These are phyloP conservation scores for Zeugodacus cucurbitae DNA, from an alignment of 1,140 invertebrate genomes.

Conservation along the genomic window DNA sequence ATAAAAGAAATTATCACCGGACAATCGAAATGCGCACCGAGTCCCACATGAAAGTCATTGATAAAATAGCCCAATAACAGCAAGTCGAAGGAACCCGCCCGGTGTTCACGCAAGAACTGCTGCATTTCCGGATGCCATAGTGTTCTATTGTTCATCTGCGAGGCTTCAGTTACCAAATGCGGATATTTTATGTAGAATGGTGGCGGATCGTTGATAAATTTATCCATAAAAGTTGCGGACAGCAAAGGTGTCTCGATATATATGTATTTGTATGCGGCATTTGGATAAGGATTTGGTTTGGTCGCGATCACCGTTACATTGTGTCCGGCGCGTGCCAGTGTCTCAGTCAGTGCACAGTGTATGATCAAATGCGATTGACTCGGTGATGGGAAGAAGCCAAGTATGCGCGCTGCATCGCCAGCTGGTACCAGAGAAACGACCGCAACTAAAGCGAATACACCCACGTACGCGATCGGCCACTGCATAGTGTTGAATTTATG, in stretches of 20 bases:
- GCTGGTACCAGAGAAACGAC: too few species aligned
- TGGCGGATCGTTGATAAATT: constrained; percentile 30
- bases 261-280: constrained; percentile 37
- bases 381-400: constrained; percentile 50
- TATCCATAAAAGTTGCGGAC: background rate
- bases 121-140: constrained; percentile 30
- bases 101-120: background rate
- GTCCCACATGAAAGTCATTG: constrained; percentile 47
- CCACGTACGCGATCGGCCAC: background rate
- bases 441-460: background rate
- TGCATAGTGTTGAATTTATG: background rate
- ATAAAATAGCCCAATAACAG: constrained; percentile 45
- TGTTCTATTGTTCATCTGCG: constrained; percentile 1
- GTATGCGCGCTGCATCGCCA: constrained; percentile 45
- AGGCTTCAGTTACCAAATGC: background rate
- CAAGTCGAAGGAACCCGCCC: constrained; percentile 46
- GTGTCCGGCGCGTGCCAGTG: constrained; percentile 51
- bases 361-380: constrained; percentile 50
- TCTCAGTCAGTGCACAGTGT: constrained; percentile 46
- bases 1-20: constrained; percentile 43
- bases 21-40: constrained; percentile 47
- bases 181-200: constrained; percentile 16
- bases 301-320: constrained; percentile 48
- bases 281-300: background rate
- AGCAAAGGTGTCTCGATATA: background rate